Conservation (phyloP, 2,888 invertebrate genomes). For the Synergus gifuensis region DNA sequence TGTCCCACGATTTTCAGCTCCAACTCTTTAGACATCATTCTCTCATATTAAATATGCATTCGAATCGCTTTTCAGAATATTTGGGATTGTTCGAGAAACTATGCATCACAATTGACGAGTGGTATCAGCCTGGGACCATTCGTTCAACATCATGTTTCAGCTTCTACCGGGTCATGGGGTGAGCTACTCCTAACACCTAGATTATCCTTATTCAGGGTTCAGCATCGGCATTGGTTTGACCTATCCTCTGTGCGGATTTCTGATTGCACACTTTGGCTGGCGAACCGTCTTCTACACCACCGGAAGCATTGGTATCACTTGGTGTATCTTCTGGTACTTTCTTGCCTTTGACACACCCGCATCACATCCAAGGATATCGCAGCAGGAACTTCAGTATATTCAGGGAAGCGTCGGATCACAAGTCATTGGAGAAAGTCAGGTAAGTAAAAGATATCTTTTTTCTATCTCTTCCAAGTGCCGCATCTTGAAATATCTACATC, state of each 20-base stretch:
- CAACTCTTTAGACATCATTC: slow-evolving; percentile 62
- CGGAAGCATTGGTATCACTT: slow-evolving; percentile 82
- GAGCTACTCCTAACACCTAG: slow-evolving; percentile 76
- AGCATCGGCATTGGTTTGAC: slow-evolving; percentile 87
- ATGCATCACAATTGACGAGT: slow-evolving; percentile 51
- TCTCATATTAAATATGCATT: slow-evolving; percentile 74
- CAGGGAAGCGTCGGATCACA: slow-evolving; percentile 81
- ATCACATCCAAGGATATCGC: slow-evolving; percentile 84
- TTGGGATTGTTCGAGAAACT: slow-evolving; percentile 53
- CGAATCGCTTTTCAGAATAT: slow-evolving; percentile 76
- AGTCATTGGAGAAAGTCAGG: slow-evolving; percentile 76
- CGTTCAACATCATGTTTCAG: slow-evolving; percentile 74
- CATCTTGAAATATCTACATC: neutral
- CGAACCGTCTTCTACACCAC: slow-evolving; percentile 85
- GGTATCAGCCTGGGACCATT: slow-evolving; percentile 57
- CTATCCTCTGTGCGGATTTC: slow-evolving; percentile 85
- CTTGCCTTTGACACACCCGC: slow-evolving; percentile 85
- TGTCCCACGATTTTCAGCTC: slow-evolving; percentile 70
- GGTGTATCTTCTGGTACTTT: slow-evolving; percentile 85
- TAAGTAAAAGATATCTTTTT: slow-evolving; percentile 4
- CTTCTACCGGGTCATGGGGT: slow-evolving; percentile 72
- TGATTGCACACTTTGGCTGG: slow-evolving; percentile 85
- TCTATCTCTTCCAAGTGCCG: neutral
- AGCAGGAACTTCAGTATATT: slow-evolving; percentile 83
- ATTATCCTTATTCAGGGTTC: slow-evolving; percentile 81